phyloP scores from a whole-genome alignment of 2,113 vertebrate genomes.

The Gambusia affinis region DNA sequence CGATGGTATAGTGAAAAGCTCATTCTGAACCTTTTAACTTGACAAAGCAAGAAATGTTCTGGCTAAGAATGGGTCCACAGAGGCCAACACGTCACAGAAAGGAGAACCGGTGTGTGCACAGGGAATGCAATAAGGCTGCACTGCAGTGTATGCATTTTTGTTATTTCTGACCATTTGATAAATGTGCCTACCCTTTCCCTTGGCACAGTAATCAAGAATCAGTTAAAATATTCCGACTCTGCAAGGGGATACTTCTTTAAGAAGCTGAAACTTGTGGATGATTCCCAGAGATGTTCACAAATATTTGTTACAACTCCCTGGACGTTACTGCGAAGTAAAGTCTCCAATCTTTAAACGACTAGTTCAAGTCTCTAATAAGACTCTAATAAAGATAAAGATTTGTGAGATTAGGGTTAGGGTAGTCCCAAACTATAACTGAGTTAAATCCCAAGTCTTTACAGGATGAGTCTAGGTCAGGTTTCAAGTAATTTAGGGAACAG shows the following conservation, averaged over 20 bases:
- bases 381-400: too few relatives aligned
- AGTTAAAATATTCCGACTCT: background rate
- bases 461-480: too few relatives aligned
- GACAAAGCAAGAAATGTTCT: background rate
- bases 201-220: background rate
- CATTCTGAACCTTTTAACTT: background rate
- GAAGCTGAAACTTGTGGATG: background rate
- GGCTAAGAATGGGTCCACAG: background rate
- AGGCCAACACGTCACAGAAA: background rate
- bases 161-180: background rate
- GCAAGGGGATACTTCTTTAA: background rate
- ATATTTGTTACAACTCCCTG: too few relatives aligned
- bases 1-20: background rate
- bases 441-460: too few relatives aligned
- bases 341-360: too few relatives aligned
- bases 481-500: too few relatives aligned
- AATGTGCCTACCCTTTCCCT: background rate
- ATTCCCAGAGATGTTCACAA: background rate
- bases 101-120: background rate
- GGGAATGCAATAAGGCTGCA: background rate
- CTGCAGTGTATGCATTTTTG: background rate
- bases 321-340: too few relatives aligned
- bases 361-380: too few relatives aligned
- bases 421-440: too few relatives aligned
- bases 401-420: too few relatives aligned